These are phyloP conservation scores for Polyergus mexicanus DNA, from an alignment of 1,140 invertebrate species.

Conservation along the genomic window DNA sequence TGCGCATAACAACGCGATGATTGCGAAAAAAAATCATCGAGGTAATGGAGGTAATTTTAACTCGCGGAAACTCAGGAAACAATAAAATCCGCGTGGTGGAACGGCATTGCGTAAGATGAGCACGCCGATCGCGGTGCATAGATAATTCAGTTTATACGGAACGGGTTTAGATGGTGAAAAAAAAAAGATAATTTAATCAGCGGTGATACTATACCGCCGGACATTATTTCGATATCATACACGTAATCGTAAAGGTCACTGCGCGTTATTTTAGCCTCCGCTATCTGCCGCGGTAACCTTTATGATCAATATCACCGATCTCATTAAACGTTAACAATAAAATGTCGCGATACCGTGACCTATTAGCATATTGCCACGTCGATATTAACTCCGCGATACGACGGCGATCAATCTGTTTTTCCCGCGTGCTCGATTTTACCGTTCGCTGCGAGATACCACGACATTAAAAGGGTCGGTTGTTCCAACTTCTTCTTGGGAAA, in stretches of 20 bases:
- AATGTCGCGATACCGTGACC: conserved; percentile 69
- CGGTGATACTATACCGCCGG: conserved; percentile 32
- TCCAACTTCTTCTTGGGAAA: too few relatives aligned
- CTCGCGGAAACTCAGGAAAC: conserved; percentile 32
- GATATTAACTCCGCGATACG: conserved; percentile 35
- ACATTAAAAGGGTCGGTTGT: not conserved
- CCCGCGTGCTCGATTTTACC: conserved; percentile 21
- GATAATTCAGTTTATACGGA: conserved; percentile 66
- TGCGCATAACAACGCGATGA: not conserved
- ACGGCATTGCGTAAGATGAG: conserved; percentile 59
- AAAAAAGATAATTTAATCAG: conserved; percentile 53
- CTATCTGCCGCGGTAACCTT: conserved; percentile 71
- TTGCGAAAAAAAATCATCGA: conserved; percentile 32
- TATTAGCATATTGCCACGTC: conserved; percentile 58
- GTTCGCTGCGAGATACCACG: not conserved
- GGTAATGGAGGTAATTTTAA: conserved; percentile 16
- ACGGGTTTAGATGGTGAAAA: conserved; percentile 35
- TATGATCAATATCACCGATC: conserved; percentile 74
- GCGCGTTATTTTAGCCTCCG: conserved; percentile 68
- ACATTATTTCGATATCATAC: conserved; percentile 66
- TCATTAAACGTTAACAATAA: conserved; percentile 75
- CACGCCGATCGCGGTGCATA: conserved; percentile 55
- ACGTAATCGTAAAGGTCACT: conserved; percentile 69
- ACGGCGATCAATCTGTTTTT: conserved; percentile 43
- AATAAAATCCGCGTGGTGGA: conserved; percentile 44